phyloP scores from a whole-genome alignment of 2,797 vertebrate genomes.

The Chrysocyon brachyurus region DNA sequence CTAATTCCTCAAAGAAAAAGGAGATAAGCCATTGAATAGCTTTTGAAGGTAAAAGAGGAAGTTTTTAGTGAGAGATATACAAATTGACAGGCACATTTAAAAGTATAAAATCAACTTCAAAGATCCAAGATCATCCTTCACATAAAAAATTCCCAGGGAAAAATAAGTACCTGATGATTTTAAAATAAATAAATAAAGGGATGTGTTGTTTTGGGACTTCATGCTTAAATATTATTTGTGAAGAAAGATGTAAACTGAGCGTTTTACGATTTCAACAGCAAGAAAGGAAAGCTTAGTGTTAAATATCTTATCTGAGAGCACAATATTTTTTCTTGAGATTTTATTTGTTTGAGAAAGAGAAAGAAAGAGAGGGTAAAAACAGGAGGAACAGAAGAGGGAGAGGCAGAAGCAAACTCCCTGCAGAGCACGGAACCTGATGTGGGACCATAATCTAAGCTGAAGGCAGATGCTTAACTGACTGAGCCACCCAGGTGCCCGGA shows the following conservation, averaged over 20 bases:
- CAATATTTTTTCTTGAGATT: background rate
- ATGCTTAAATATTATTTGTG: background rate
- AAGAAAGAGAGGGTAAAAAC: too few species aligned
- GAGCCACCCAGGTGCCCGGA: too few species aligned
- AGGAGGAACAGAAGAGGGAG: too few species aligned
- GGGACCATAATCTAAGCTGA: too few species aligned
- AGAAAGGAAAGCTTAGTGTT: background rate
- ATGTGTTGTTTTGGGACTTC: background rate
- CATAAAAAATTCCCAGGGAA: background rate
- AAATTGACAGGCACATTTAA: slow-evolving; percentile 49
- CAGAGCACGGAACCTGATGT: too few species aligned
- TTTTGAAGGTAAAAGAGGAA: background rate
- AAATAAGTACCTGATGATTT: background rate
- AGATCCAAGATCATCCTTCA: background rate
- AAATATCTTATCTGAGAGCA: background rate
- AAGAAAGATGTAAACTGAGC: background rate
- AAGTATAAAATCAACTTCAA: slow-evolving; percentile 69
- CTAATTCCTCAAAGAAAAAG: slow-evolving; percentile 12
- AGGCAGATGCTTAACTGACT: too few species aligned
- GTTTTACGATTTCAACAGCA: background rate
- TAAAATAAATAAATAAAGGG: background rate
- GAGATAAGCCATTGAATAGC: background rate
- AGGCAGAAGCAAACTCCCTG: too few species aligned
- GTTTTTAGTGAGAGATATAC: slow-evolving; percentile 39
- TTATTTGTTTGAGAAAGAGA: too few species aligned